Conservation (phyloP, 2,888 invertebrate species). For the Ceratothoa steindachneri region DNA sequence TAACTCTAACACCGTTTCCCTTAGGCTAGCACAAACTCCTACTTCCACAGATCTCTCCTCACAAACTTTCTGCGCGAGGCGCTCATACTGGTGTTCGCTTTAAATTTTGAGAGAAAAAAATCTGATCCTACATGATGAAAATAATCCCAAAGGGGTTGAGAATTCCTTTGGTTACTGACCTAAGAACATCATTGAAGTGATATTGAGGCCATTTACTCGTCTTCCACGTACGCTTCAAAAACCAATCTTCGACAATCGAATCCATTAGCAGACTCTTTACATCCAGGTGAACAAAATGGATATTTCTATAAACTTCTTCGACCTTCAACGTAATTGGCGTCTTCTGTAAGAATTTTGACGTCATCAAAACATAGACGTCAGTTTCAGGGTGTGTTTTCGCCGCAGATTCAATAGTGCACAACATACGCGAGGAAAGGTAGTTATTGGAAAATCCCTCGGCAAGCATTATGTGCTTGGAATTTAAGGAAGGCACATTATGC, state of each 20-base stretch:
- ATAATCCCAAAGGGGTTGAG: too few species aligned
- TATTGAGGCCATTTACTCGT: conserved; percentile 23
- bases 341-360: conserved; percentile 4
- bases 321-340: neutral
- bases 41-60: too few species aligned
- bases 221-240: conserved; percentile 20
- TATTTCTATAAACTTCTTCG: conserved; percentile 13
- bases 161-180: conserved; percentile 21
- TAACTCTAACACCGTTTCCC: too few species aligned
- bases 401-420: conserved; percentile 44
- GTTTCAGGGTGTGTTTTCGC: conserved; percentile 21
- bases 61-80: too few species aligned
- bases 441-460: conserved; percentile 31
- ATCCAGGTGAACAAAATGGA: conserved; percentile 19
- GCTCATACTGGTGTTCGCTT: too few species aligned
- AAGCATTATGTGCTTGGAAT: too few species aligned
- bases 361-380: conserved; percentile 33
- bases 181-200: conserved; percentile 35
- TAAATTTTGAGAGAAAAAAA: too few species aligned
- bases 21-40: too few species aligned
- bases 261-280: conserved; percentile 14
- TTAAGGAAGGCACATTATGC: too few species aligned
- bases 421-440: conserved; percentile 30
- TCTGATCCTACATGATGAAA: too few species aligned
- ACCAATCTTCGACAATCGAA: conserved; percentile 27